phyloP scores from a whole-genome alignment of 2,888 invertebrate genomes.

The Syritta pipiens region DNA sequence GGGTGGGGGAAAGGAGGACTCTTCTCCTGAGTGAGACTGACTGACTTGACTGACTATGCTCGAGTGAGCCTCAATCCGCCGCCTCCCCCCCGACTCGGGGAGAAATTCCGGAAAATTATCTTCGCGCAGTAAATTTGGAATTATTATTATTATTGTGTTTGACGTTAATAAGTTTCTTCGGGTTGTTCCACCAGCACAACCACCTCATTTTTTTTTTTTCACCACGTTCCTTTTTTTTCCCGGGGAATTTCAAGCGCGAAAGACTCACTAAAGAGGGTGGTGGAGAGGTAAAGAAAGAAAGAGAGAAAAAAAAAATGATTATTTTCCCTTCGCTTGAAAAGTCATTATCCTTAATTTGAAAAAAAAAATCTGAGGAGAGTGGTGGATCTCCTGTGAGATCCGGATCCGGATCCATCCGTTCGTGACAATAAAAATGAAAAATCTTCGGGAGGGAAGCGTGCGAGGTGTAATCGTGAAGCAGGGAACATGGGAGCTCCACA shows the following conservation, averaged over 20 bases:
- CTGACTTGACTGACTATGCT: slow-evolving; percentile 24
- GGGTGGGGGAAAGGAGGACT: too few relatives aligned
- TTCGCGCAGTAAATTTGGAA: slow-evolving; percentile 65
- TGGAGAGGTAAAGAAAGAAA: slow-evolving; percentile 15
- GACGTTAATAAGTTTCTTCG: slow-evolving; percentile 68
- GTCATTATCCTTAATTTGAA: slow-evolving; percentile 69
- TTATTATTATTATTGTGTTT: slow-evolving; percentile 69
- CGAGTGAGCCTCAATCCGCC: slow-evolving; percentile 1
- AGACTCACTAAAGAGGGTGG: slow-evolving; percentile 41
- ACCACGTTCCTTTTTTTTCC: neutral
- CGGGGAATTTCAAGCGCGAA: slow-evolving; percentile 50
- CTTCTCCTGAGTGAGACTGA: slow-evolving; percentile 36
- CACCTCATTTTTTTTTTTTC: slow-evolving; percentile 16
- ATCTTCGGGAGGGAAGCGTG: neutral
- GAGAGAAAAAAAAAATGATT: slow-evolving; percentile 53
- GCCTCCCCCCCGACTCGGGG: neutral
- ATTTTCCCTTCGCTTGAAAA: slow-evolving; percentile 64
- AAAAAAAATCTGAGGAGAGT: slow-evolving; percentile 36
- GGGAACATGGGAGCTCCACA: too few relatives aligned
- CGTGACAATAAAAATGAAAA: slow-evolving; percentile 5
- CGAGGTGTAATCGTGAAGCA: neutral
- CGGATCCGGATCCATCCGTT: slow-evolving; percentile 6
- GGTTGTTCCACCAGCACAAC: neutral
- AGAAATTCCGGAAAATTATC: slow-evolving; percentile 68
- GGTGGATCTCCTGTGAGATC: slow-evolving; percentile 4